Evolutionary conservation across 2,797 vertebrate species (phyloP).

Genomic region (Lutjanus argentimaculatus): DNA sequence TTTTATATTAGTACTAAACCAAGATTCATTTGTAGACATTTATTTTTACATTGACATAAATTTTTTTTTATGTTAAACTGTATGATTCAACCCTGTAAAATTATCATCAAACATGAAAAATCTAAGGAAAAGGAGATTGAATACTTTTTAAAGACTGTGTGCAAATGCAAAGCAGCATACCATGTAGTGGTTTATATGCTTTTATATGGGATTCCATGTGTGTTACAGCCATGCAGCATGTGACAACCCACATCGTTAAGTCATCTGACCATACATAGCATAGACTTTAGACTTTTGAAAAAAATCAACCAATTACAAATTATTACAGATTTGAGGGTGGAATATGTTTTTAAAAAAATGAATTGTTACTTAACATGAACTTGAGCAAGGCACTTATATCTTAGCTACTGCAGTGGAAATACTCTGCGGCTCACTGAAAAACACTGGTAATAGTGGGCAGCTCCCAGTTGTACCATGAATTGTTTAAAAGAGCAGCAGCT

Average conservation of each 20-base stretch:
- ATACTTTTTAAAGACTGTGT: constrained; percentile 6
- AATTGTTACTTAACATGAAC: background rate
- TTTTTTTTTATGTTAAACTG: background rate
- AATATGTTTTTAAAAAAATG: background rate
- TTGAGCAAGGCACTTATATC: constrained; percentile 53
- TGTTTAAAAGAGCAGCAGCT: background rate
- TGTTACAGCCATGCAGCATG: constrained; percentile 10
- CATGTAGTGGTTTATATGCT: background rate
- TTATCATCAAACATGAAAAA: background rate
- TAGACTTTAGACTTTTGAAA: background rate
- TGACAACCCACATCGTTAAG: background rate
- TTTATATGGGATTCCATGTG: background rate
- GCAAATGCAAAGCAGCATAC: background rate
- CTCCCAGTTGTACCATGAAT: background rate
- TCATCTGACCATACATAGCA: background rate
- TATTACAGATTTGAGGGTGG: background rate
- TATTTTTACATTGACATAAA: background rate
- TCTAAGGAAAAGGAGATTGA: background rate
- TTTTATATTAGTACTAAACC: background rate
- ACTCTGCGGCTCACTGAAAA: background rate
- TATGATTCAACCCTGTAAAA: background rate
- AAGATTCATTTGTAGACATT: background rate
- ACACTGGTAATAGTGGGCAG: background rate
- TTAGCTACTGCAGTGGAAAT: background rate
- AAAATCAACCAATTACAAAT: background rate